Base-by-base conservation (phyloP, 2,888 invertebrate species). In the Calameuta filiformis region DNA sequence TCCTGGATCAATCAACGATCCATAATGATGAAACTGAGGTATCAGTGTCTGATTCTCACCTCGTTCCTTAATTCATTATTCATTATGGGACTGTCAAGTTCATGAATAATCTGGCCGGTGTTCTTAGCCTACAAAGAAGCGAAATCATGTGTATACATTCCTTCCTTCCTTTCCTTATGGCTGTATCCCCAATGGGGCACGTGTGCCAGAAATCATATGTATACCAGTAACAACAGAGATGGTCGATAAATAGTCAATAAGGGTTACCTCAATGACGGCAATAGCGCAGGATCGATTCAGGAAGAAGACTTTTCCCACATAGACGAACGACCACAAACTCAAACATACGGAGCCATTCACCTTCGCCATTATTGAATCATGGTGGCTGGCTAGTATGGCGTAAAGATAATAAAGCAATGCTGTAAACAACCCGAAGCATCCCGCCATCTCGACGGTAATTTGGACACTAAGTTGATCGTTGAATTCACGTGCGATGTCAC, bases 31-130 rank as follows among this genome's bases (percentile, higher is more conserved):
- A 23, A 6, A 9, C 6, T 23, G 9, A 56, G 56, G 9, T 56
- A 1, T 56, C 23, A 9, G 40, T 40, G 6, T 15, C 56, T 9
- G 9, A 34, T 12, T 12, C 71, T 71, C 33, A 71, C 71, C 71
- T 80, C 78, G 23, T 76, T 35, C 23, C 31, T 37, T 35, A 79
- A 77, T 77, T 81, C 77, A 4, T 73, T 12, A 71, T 71, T 34
- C 31, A 71, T 34, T 31, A 81, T 4, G 88, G 85, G 34, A 87
- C 82, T 85, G 79, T 89, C 87, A 15, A 89, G 77, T 76, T 87
- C 85, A 71, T 86, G 87, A 15, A 90, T 83, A 9, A 89, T 81
- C 12, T 87, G 83, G 11, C 89, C 89, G 12, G 85, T 87, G 73
- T 80, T 80, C 1, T 79, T 77, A 1, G 87, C 83, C 89, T 90